Evolutionary conservation across 2,113 vertebrate genomes (phyloP).

Genomic region (Rafetus swinhoei): DNA sequence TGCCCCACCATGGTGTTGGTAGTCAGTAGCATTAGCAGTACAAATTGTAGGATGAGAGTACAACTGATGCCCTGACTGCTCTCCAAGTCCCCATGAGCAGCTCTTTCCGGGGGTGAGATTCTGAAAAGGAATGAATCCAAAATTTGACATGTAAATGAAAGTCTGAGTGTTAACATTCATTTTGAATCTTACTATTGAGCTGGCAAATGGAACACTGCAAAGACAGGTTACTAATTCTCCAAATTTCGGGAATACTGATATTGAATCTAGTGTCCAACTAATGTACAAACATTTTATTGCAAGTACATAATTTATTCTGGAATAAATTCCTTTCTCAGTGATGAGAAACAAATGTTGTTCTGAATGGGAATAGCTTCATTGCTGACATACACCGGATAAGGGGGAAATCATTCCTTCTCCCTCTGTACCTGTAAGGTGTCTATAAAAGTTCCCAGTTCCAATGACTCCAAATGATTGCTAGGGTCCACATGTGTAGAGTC

Average conservation of each 20-base stretch:
- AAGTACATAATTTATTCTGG: conserved; percentile 57
- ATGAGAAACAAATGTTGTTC: conserved; percentile 34
- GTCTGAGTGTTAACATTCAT: background rate
- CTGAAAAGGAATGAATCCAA: background rate
- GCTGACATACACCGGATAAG: conserved; percentile 58
- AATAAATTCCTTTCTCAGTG: conserved; percentile 62
- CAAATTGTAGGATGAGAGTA: fast-evolving
- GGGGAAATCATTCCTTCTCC: conserved; percentile 61
- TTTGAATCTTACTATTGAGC: background rate
- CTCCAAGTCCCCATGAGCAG: background rate
- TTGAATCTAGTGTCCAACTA: conserved; percentile 65
- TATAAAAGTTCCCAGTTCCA: conserved; percentile 48
- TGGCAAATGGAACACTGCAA: background rate
- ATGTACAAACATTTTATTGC: conserved; percentile 62
- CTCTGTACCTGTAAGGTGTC: background rate
- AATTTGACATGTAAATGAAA: background rate
- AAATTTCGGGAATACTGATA: conserved; percentile 71
- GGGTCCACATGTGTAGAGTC: conserved; percentile 53
- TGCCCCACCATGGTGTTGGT: background rate
- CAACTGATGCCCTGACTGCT: background rate
- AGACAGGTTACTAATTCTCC: conserved; percentile 53
- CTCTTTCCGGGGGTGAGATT: background rate
- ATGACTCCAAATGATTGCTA: background rate
- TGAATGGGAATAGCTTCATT: background rate
- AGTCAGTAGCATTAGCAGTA: background rate